Percentiles rank a stretch among this genome's conserved stretches.
Evolutionary conservation across 2,113 vertebrate species (phyloP).

Genomic region (Bucco capensis): DNA sequence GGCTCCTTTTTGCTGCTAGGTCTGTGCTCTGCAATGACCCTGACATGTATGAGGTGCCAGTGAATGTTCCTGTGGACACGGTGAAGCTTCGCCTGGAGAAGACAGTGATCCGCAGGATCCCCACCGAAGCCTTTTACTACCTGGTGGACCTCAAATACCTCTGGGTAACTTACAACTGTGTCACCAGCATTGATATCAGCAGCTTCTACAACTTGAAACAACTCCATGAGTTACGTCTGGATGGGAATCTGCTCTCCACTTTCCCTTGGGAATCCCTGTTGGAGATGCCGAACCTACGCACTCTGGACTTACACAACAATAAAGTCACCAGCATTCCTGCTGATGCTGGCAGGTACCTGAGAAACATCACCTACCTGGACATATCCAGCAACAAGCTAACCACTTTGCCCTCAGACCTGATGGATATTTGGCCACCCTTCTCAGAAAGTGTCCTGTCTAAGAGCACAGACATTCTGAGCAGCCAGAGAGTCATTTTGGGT

Average conservation of each 20-base stretch:
- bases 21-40: constrained; percentile 91
- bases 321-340: constrained; percentile 76
- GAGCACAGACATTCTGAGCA: constrained; percentile 41
- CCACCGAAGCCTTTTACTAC: constrained; percentile 94
- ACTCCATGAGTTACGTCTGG: constrained; percentile 89
- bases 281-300: constrained; percentile 87
- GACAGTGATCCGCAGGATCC: constrained; percentile 82
- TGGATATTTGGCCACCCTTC: constrained; percentile 92
- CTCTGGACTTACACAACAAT: constrained; percentile 93
- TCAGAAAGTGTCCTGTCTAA: constrained; percentile 32
- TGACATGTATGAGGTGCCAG: constrained; percentile 91
- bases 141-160: constrained; percentile 88
- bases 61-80: constrained; percentile 88
- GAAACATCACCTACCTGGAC: constrained; percentile 89
- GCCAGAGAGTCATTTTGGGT: constrained; percentile 87
- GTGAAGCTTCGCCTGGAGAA: constrained; percentile 93
- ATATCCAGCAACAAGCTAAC: constrained; percentile 93
- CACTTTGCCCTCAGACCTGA: constrained; percentile 86
- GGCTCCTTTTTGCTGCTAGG: constrained; percentile 68
- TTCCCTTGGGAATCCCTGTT: constrained; percentile 93
- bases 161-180: constrained; percentile 91
- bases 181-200: constrained; percentile 80
- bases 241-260: constrained; percentile 84
- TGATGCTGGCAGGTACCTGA: constrained; percentile 79
- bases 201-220: constrained; percentile 94